Base-by-base conservation (phyloP, 2,888 invertebrate genomes). In the Hanleya hanleyi region DNA sequence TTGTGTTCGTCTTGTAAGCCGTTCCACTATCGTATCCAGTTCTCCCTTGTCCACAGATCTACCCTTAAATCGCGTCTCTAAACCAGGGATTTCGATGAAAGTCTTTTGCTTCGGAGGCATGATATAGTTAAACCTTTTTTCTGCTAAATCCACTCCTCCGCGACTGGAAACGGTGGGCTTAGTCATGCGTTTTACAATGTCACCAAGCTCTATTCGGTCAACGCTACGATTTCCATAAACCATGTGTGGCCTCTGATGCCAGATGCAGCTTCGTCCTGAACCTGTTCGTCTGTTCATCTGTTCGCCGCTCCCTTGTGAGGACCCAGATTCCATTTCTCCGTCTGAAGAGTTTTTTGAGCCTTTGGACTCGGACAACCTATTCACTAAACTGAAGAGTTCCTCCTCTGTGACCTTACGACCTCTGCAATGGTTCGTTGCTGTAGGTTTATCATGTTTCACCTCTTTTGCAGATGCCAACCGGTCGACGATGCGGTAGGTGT, bases 1-100 rank as follows among this genome's bases (percentile, higher is more conserved):
- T 29, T 83, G 82, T 6, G 87, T 88, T 47, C 86, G 81, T 22
- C 80, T 74, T 5, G 80, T 83, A 15, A 88, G 81, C 15, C 87
- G 75, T 0, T 75, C 71, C 18, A 87, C 83, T 37, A 87, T 86
- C 3, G 81, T 78, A 38, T 80, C 71, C 77, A 88, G 67, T 64
- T 85, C 77, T 1, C 79, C 76, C 0, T 67, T 47, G 9, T 77
- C 75, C 15, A 84, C 83, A 41, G 76, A 75, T 70, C 83, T 77
- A 22, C 85, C 85, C 70, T 81, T 69, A 65, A 84, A 84, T 47
- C 80, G 76, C 12, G 78, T 78, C 22, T 84, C 84, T 6, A 86
- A 73, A 2, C 83, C 84, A 0, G 84, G 83, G 57, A 86, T 81
- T 22, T 82, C 76, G 7, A 83, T 82, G 65, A 84, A 81, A n/a